Evolutionary conservation across 92 coral and sea anemone species (phyloP), one percentile per base, ranked within the genome.

Genomic region (Muricea muricata): DNA sequence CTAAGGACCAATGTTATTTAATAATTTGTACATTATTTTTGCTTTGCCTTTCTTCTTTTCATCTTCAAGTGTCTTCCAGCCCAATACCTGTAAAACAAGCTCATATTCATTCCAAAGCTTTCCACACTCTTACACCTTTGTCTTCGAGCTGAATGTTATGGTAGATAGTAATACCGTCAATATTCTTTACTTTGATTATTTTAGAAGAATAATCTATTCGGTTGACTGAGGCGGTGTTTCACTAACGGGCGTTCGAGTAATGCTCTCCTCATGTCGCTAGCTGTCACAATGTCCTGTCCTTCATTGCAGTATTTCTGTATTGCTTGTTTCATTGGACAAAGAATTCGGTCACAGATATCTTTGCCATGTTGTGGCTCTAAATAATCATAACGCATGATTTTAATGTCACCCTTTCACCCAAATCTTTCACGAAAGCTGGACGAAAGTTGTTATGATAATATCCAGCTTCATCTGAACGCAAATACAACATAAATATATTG

Each of bases 391-490:
- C 79, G 46, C 24, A 31, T 33, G 54, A 73, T 41, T 14, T 24
- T 56, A 24, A 73, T 14, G 14, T 14, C 50, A 42, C 50, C 14
- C 50, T 42, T 14, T 42, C 8, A 42, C 50, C 14, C 8, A 42
- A 7, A 42, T 42, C 50, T 42, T 14, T 42, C 14, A 42, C 7
- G 14, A 14, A 7, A 14, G 50, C 79, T 14, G 39, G 32, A 20
- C 32, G 46, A 33, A 18, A 37, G 79, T 73, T 73, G 54, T 41
- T 73, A 17, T 73, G 79, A 41, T 73, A 73, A 52, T 52, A 40
- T 30, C 79, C 79, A 20, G 80, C 80, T 47, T 74, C 80, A 14
- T 74, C 80, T 37, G 80, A 74, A 41, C 81, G 66, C 31, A 75
- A 58, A 63, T 75, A 75, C n/a, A n/a, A n/a, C n/a, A n/a, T n/a